phyloP scores from a whole-genome alignment of 2,113 vertebrate species.

The Oreamnos americanus region DNA sequence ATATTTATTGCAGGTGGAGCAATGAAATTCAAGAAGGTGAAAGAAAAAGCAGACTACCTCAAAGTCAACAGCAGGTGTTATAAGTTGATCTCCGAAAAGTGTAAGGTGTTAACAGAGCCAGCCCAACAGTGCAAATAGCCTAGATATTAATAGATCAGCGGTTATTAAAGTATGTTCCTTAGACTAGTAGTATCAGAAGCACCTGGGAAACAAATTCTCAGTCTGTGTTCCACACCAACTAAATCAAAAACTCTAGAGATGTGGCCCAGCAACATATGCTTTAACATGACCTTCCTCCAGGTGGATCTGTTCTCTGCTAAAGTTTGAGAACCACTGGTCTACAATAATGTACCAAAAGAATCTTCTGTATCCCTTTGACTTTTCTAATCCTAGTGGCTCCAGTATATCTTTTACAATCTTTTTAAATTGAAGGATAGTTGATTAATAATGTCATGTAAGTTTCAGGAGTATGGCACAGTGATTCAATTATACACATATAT shows the following conservation, averaged over 20 bases:
- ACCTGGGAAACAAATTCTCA: not conserved
- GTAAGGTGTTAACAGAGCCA: not conserved
- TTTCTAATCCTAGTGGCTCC: not conserved
- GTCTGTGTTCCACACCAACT: not conserved
- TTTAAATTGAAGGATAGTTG: not conserved
- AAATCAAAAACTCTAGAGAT: not conserved
- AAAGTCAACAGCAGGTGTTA: slow-evolving; percentile 52
- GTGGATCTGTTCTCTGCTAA: not conserved
- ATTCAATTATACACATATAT: not conserved
- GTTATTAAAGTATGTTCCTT: not conserved
- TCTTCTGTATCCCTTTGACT: not conserved
- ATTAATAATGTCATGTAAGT: not conserved
- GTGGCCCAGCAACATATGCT: not conserved
- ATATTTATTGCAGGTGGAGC: slow-evolving; percentile 34
- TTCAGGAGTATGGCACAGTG: not conserved
- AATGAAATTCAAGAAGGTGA: slow-evolving; percentile 56
- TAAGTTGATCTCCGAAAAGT: slow-evolving; percentile 23
- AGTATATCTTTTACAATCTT: not conserved
- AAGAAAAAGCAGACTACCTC: slow-evolving; percentile 50
- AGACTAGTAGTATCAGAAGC: not conserved
- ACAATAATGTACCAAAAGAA: not conserved
- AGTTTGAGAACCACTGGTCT: not conserved
- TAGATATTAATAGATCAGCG: not conserved
- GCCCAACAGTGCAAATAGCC: not conserved
- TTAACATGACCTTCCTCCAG: not conserved